These are phyloP conservation scores for Megaustenia siamemsis DNA, from an alignment of 2,888 invertebrate genomes.

Conservation along the genomic window DNA sequence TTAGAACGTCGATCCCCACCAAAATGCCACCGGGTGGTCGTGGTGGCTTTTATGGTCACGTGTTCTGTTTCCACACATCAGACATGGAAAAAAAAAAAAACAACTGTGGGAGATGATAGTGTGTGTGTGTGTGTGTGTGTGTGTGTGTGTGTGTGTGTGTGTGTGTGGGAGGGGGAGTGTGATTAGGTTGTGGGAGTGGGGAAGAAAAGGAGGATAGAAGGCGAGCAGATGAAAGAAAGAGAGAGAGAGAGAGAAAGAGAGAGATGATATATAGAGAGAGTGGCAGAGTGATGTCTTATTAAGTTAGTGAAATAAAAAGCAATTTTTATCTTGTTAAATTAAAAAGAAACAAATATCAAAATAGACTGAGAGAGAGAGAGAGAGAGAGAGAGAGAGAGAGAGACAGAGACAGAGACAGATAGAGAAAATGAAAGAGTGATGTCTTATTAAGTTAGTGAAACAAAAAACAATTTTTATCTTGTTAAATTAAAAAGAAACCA, in stretches of 20 bases:
- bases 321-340: not conserved
- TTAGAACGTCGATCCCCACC: not conserved
- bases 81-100: not conserved
- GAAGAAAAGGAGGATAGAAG: too few species aligned
- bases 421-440: too few species aligned
- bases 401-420: too few species aligned
- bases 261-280: not conserved
- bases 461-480: too few species aligned
- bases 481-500: too few species aligned
- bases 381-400: not conserved
- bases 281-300: not conserved
- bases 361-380: too few species aligned
- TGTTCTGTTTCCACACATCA: not conserved
- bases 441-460: too few species aligned
- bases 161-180: too few species aligned
- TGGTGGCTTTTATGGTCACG: constrained; percentile 4
- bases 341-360: not conserved
- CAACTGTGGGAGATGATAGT: too few species aligned
- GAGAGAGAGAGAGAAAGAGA: not conserved
- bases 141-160: too few species aligned
- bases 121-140: too few species aligned
- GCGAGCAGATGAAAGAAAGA: not conserved
- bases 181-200: not conserved
- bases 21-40: not conserved
- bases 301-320: too few species aligned